Percentiles rank a stretch among this genome's conserved stretches.
Conservation (phyloP, 2,888 invertebrate species). For the Cybosia mesomella region DNA sequence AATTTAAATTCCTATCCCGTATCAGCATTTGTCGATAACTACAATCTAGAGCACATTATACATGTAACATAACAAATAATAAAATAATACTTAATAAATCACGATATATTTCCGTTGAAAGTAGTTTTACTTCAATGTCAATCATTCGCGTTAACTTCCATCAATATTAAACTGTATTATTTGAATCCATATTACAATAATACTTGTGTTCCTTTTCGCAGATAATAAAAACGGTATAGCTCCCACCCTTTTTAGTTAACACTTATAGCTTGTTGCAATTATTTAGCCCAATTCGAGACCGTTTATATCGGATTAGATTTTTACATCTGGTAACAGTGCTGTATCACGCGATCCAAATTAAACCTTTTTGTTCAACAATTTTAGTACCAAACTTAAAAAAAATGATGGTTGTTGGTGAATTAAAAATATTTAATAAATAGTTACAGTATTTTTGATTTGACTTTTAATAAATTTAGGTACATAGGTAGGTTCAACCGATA, state of each 20-base stretch:
- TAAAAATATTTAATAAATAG: too few species aligned
- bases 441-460: background rate
- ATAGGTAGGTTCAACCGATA: too few species aligned
- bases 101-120: too few species aligned
- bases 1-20: too few species aligned
- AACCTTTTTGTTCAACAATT: background rate
- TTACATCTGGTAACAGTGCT: background rate
- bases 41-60: too few species aligned
- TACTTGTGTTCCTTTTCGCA: background rate
- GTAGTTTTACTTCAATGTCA: too few species aligned
- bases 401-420: background rate
- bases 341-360: background rate
- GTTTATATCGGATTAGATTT: background rate
- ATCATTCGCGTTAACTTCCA: too few species aligned
- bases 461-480: background rate
- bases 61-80: too few species aligned
- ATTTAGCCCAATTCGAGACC: background rate
- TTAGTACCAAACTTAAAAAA: background rate
- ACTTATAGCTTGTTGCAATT: background rate
- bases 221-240: background rate
- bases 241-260: constrained; percentile 2
- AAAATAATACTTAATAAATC: too few species aligned
- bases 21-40: too few species aligned
- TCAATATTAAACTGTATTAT: too few species aligned
- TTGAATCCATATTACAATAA: background rate